phyloP scores from a whole-genome alignment of 2,888 invertebrate genomes.

The Pardosa pseudoannulata region DNA sequence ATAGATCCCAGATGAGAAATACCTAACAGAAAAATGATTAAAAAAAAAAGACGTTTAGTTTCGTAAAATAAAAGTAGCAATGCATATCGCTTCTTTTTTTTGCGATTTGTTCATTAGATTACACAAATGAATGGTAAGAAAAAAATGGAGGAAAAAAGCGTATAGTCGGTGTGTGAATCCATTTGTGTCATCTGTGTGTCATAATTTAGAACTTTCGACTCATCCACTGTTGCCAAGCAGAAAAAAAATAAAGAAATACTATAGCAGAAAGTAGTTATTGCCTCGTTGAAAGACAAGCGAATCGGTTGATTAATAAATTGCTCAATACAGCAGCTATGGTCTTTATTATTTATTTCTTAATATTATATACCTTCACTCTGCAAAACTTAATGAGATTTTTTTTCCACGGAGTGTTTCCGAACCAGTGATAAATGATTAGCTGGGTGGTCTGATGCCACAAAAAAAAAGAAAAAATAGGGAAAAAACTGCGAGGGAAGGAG shows the following conservation, averaged over 20 bases:
- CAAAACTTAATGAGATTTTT: conserved; percentile 63
- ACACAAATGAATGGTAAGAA: no score
- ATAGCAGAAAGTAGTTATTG: conserved; percentile 25
- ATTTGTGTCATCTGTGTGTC: not conserved
- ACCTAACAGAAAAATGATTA: no score
- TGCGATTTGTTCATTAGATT: no score
- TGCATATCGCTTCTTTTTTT: no score
- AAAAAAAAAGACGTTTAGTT: no score
- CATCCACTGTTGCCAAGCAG: not conserved
- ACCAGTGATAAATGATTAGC: conserved; percentile 63
- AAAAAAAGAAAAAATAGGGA: not conserved
- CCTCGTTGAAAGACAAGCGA: conserved; percentile 52
- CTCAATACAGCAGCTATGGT: conserved; percentile 51
- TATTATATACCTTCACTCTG: conserved; percentile 42
- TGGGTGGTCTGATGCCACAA: conserved; percentile 50
- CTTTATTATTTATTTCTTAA: conserved; percentile 59
- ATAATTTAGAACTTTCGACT: conserved; percentile 36
- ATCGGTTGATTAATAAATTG: conserved; percentile 66
- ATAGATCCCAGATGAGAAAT: no score
- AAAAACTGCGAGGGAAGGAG: not conserved
- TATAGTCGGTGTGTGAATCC: not conserved
- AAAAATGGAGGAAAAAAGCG: not conserved
- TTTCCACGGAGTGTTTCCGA: conserved; percentile 22
- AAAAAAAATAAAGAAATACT: conserved; percentile 21
- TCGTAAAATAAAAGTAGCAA: no score